Evolutionary conservation across 2,113 vertebrate genomes (phyloP).

Genomic region (Petaurus breviceps): DNA sequence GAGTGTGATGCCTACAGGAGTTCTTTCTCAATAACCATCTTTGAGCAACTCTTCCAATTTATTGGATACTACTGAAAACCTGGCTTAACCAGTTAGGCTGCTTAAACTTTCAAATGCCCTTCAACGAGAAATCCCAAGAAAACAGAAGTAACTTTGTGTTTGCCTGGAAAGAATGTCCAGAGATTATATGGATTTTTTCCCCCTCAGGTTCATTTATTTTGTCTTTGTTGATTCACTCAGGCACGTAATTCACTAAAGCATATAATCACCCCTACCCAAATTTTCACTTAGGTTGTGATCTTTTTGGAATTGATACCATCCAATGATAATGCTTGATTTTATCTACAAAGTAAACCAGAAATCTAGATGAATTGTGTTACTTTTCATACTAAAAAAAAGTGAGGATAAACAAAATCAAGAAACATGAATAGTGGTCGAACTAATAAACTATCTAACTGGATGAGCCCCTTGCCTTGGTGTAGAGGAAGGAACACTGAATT

Average conservation of each 20-base stretch:
- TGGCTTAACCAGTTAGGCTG: slow-evolving; percentile 2
- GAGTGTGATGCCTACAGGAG: not conserved
- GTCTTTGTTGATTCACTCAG: not conserved
- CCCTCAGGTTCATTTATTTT: not conserved
- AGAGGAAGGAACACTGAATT: not conserved
- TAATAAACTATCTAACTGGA: not conserved
- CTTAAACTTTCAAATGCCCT: slow-evolving; percentile 40
- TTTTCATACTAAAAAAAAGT: not conserved
- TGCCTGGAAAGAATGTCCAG: slow-evolving; percentile 19
- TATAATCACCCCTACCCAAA: not conserved
- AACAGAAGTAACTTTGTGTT: slow-evolving; percentile 26
- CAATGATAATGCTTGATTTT: not conserved
- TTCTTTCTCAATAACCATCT: not conserved
- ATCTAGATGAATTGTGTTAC: not conserved
- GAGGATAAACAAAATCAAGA: not conserved
- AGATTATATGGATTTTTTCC: not conserved
- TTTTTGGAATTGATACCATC: slow-evolving; percentile 57
- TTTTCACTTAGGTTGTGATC: not conserved
- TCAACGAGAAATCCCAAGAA: not conserved
- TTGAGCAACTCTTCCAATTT: not conserved
- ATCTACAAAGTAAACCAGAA: not conserved
- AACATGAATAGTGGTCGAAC: not conserved
- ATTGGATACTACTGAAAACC: not conserved
- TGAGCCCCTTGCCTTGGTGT: not conserved
- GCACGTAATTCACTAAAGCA: slow-evolving; percentile 8